phyloP scores from a whole-genome alignment of 2,113 vertebrate species.

The Sceloporus tristichus region DNA sequence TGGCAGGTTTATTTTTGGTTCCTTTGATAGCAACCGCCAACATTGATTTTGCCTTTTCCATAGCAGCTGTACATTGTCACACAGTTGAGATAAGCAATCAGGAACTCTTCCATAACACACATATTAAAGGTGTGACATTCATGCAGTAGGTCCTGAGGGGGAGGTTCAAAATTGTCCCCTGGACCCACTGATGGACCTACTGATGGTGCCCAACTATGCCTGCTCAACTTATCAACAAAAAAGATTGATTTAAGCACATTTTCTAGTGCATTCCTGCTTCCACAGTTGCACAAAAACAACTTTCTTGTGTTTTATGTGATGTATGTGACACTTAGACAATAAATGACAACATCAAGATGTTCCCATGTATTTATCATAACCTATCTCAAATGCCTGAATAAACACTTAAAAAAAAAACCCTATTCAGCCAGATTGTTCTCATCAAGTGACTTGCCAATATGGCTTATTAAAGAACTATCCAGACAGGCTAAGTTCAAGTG shows the following conservation, averaged over 20 bases:
- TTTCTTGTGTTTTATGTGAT: neutral
- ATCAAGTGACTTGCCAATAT: neutral
- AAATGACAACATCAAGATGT: neutral
- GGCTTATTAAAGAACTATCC: neutral
- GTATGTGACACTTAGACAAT: neutral
- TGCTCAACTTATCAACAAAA: neutral
- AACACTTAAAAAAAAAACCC: neutral
- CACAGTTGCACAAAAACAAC: too few species aligned
- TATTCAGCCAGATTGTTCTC: neutral
- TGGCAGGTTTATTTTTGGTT: too few species aligned
- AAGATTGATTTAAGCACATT: neutral
- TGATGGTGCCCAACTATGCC: neutral
- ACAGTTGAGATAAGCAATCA: too few species aligned
- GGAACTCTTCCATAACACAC: too few species aligned
- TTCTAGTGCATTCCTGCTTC: neutral
- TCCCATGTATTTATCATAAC: neutral
- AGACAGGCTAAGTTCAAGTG: neutral
- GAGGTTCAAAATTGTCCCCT: too few species aligned
- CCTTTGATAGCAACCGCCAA: too few species aligned
- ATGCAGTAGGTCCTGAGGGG: too few species aligned
- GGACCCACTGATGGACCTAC: too few species aligned
- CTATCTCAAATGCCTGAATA: neutral
- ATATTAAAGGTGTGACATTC: too few species aligned
- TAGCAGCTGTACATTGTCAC: too few species aligned
- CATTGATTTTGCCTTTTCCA: too few species aligned